A percentile compares a stretch with the other conserved stretches of the same genome.
Conservation (phyloP, 2,888 invertebrate species). For the Nasonia oneida region DNA sequence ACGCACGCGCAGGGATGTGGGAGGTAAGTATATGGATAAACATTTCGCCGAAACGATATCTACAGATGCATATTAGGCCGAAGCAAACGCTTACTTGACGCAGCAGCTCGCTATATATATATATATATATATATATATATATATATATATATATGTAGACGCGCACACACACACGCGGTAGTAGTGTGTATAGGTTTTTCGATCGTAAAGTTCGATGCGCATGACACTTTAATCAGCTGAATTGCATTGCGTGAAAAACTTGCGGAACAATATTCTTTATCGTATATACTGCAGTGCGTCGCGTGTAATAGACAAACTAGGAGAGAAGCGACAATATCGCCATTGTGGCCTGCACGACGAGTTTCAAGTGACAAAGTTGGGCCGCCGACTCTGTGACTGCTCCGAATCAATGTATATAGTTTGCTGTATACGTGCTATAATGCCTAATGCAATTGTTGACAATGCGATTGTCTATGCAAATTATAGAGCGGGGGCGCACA, state of each 20-base stretch:
- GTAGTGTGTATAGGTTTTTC: not conserved
- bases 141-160: too few species aligned
- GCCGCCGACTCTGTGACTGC: not conserved
- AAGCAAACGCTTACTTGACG: not conserved
- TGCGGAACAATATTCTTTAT: too few species aligned
- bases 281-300: too few species aligned
- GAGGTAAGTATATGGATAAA: not conserved
- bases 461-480: constrained; percentile 30
- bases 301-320: not conserved
- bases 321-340: not conserved
- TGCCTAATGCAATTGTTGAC: constrained; percentile 20
- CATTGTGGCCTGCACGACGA: not conserved
- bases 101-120: not conserved
- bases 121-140: too few species aligned
- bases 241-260: too few species aligned
- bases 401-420: not conserved
- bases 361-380: not conserved
- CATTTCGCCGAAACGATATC: not conserved
- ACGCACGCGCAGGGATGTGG: too few species aligned
- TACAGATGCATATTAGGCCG: not conserved
- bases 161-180: not conserved
- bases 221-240: too few species aligned
- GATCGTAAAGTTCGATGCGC: not conserved
- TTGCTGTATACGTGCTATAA: constrained; percentile 13
- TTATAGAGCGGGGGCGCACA: not conserved